Percentiles rank a stretch among this genome's conserved stretches.
phyloP scores from a whole-genome alignment of 2,888 invertebrate genomes.

The Amaurobius ferox region DNA sequence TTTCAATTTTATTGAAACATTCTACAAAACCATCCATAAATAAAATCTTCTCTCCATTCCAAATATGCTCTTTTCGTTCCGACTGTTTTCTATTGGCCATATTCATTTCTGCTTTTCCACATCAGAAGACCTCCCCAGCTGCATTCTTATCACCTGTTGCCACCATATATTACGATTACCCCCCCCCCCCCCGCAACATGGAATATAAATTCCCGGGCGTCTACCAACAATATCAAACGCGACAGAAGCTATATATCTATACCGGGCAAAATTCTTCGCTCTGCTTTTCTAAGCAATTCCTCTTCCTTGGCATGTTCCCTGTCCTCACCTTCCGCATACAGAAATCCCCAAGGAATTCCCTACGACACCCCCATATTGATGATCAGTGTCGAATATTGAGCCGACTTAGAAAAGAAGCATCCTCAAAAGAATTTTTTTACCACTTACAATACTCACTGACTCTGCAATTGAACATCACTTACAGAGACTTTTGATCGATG shows the following conservation, averaged over 20 bases:
- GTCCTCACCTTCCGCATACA: background rate
- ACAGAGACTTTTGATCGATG: background rate
- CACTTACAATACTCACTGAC: too few relatives aligned
- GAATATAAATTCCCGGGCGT: background rate
- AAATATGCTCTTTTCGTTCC: background rate
- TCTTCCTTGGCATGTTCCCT: background rate
- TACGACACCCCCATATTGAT: slow-evolving; percentile 1
- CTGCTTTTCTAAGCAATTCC: background rate
- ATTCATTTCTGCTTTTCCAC: background rate
- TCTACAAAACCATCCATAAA: background rate
- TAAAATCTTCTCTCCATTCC: background rate
- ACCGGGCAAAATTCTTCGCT: background rate
- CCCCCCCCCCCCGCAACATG: background rate
- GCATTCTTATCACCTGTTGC: slow-evolving; percentile 4
- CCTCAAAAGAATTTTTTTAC: too few relatives aligned
- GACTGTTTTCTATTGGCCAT: too few relatives aligned
- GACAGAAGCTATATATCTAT: background rate
- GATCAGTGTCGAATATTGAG: background rate
- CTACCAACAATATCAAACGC: background rate
- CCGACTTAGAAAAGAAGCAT: background rate
- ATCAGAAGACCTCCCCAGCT: background rate
- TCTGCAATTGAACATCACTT: background rate
- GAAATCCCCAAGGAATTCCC: background rate
- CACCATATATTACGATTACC: background rate
- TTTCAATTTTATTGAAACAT: too few relatives aligned